These are phyloP conservation scores for Elaeidobius kamerunicus DNA, from an alignment of 2,888 invertebrate species.

Conservation along the genomic window DNA sequence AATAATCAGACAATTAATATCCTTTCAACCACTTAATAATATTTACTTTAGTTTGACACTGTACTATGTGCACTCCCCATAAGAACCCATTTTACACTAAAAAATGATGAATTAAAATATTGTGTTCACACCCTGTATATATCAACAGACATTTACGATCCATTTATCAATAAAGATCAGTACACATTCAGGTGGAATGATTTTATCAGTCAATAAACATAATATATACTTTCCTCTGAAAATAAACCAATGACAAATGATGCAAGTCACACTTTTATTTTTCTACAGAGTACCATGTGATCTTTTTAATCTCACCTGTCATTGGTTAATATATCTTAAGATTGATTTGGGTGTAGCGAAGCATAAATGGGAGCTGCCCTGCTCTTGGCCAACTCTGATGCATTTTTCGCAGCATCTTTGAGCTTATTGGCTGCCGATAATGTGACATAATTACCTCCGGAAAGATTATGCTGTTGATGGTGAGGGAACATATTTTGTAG, in stretches of 20 bases:
- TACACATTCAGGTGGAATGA: slow-evolving; percentile 17
- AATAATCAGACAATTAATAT: no score
- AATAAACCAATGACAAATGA: neutral
- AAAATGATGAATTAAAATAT: no score
- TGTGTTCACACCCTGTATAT: no score
- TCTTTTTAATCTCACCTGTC: neutral
- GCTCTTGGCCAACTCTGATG: slow-evolving; percentile 75
- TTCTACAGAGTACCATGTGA: neutral
- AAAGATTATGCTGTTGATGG: slow-evolving; percentile 43
- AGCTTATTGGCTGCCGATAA: slow-evolving; percentile 54
- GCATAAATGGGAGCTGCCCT: slow-evolving; percentile 52
- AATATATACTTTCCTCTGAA: neutral
- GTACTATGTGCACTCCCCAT: no score
- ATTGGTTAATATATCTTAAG: slow-evolving; percentile 35
- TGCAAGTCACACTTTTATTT: neutral
- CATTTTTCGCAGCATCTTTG: slow-evolving; percentile 77
- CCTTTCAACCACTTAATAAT: no score
- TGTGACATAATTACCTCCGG: slow-evolving; percentile 42
- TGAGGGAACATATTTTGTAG: slow-evolving; percentile 69
- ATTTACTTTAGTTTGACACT: no score
- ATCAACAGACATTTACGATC: no score
- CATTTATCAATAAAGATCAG: neutral
- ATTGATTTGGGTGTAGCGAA: slow-evolving; percentile 47
- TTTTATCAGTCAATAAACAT: slow-evolving; percentile 10
- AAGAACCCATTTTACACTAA: no score